Evolutionary conservation across 2,888 invertebrate genomes (phyloP).

Genomic region (Drosophila bunnanda): DNA sequence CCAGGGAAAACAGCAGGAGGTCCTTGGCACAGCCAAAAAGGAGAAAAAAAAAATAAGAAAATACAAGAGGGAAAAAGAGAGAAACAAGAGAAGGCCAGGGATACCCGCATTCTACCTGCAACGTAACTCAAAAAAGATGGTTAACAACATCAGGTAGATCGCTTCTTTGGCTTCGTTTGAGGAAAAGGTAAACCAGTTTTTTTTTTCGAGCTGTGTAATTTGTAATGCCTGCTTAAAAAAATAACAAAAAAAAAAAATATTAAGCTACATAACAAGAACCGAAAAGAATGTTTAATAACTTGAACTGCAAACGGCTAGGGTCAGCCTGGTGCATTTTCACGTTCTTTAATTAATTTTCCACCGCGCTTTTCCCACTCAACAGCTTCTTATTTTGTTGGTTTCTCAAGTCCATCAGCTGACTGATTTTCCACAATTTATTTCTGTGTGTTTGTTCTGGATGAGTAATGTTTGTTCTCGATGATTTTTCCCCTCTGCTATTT

Average conservation of each 20-base stretch:
- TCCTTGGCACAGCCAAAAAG: slow-evolving; percentile 27
- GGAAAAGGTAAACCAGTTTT: slow-evolving; percentile 62
- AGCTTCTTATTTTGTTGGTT: too few species aligned
- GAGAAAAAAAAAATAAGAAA: background rate
- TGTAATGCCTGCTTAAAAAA: slow-evolving; percentile 73
- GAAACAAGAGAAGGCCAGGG: slow-evolving; percentile 10
- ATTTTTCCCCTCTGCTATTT: slow-evolving; percentile 48
- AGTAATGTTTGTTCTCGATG: slow-evolving; percentile 52
- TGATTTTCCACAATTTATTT: slow-evolving; percentile 58
- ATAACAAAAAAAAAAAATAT: background rate
- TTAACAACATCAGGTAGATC: slow-evolving; percentile 51
- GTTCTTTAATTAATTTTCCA: slow-evolving; percentile 69
- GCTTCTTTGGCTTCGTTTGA: slow-evolving; percentile 45
- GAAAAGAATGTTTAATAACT: slow-evolving; percentile 48
- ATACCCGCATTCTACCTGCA: slow-evolving; percentile 51
- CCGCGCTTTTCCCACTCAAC: slow-evolving; percentile 30
- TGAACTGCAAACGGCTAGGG: slow-evolving; percentile 4
- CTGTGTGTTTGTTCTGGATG: slow-evolving; percentile 65
- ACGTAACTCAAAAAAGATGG: slow-evolving; percentile 40
- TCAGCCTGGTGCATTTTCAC: slow-evolving; percentile 73
- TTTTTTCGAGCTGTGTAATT: slow-evolving; percentile 55
- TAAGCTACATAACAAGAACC: slow-evolving; percentile 32
- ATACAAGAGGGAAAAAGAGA: background rate
- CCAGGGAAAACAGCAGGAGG: slow-evolving; percentile 49
- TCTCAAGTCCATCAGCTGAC: slow-evolving; percentile 34